Conservation (phyloP, 2,113 vertebrate genomes). For the Lampris megalopsis region DNA sequence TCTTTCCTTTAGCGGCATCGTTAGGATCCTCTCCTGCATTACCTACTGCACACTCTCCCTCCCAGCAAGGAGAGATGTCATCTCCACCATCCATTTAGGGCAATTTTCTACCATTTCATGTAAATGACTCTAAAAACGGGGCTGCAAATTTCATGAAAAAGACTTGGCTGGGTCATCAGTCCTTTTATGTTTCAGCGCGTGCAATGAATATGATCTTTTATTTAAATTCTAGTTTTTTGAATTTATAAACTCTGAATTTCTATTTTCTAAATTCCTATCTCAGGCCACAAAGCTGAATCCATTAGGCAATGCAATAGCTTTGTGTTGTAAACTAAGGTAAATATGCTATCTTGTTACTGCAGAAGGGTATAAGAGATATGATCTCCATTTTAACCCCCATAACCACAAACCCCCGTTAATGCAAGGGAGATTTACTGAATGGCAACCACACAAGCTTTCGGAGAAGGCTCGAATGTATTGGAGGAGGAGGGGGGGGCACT, state of each 20-base stretch:
- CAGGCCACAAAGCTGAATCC: constrained; percentile 15
- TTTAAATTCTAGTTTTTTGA: too few species aligned
- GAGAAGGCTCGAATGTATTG: constrained; percentile 30
- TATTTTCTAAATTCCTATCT: constrained; percentile 6
- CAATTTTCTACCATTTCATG: constrained; percentile 3
- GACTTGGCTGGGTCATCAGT: too few species aligned
- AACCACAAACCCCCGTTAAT: constrained; percentile 59
- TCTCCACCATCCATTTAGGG: constrained; percentile 5
- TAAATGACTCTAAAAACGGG: not conserved
- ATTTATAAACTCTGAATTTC: not conserved
- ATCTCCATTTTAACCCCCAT: constrained; percentile 16
- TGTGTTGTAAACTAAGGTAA: not conserved
- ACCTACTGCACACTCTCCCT: constrained; percentile 22
- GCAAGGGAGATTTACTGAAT: constrained; percentile 41
- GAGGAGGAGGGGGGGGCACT: constrained; percentile 16
- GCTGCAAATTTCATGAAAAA: too few species aligned
- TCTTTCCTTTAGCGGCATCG: constrained; percentile 6
- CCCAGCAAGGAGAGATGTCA: not conserved
- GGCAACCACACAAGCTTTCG: constrained; percentile 69
- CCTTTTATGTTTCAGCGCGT: too few species aligned
- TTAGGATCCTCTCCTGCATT: constrained; percentile 19
- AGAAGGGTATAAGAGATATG: not conserved
- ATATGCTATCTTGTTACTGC: too few species aligned
- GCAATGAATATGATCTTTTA: too few species aligned
- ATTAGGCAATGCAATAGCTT: constrained; percentile 21